These are phyloP conservation scores for Chymomyza costata DNA, from an alignment of 1,140 invertebrate genomes.

Conservation along the genomic window DNA sequence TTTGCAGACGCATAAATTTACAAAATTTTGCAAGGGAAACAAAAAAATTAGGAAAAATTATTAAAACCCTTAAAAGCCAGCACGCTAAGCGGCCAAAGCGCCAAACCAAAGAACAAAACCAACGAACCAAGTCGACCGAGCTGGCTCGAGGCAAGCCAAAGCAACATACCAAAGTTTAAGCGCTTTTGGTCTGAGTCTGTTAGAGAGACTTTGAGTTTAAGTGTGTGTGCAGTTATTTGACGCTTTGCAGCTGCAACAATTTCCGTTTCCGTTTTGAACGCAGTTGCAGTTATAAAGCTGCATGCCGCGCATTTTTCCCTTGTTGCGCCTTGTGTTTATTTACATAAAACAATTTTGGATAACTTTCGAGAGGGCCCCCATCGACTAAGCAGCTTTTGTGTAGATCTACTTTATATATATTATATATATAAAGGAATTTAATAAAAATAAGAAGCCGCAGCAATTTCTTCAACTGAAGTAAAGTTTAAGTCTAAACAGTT, in stretches of 20 bases:
- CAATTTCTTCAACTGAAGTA: no score
- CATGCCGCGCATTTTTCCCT: neutral
- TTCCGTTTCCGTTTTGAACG: slow-evolving; percentile 51
- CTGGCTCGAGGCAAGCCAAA: slow-evolving; percentile 37
- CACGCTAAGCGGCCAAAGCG: no score
- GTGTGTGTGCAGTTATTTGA: slow-evolving; percentile 51
- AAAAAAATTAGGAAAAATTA: slow-evolving; percentile 20
- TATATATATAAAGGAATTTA: no score
- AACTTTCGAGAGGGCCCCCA: slow-evolving; percentile 43
- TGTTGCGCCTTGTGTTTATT: slow-evolving; percentile 51
- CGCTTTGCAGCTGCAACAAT: slow-evolving; percentile 66
- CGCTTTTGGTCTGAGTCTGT: slow-evolving; percentile 8
- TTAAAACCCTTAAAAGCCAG: no score
- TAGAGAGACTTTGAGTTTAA: slow-evolving; percentile 6
- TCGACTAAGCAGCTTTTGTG: slow-evolving; percentile 15
- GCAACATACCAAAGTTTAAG: slow-evolving; percentile 50
- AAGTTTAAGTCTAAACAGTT: no score
- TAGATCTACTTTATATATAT: slow-evolving; percentile 18
- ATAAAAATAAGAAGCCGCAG: no score
- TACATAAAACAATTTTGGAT: slow-evolving; percentile 70
- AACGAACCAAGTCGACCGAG: slow-evolving; percentile 18
- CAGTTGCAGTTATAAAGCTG: slow-evolving; percentile 19
- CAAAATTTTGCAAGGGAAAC: slow-evolving; percentile 25
- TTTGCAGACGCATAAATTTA: slow-evolving; percentile 41
- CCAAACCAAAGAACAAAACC: slow-evolving; percentile 6